These are phyloP conservation scores for Eremobia ochroleuca DNA, from an alignment of 2,888 invertebrate species.

Conservation along the genomic window DNA sequence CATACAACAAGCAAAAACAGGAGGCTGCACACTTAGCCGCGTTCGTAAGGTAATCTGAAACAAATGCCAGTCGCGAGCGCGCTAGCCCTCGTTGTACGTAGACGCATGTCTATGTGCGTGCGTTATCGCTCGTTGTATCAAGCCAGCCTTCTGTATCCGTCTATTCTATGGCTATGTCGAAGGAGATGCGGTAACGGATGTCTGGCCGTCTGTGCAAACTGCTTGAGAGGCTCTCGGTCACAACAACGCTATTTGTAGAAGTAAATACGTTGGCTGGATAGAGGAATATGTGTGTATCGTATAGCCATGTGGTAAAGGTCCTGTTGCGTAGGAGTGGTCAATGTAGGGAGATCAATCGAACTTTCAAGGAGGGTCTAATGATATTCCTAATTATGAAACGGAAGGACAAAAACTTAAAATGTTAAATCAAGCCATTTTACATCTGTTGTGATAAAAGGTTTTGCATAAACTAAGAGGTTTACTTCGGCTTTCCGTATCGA, in stretches of 20 bases:
- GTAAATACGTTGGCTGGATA: constrained; percentile 28
- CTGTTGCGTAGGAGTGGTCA: background rate
- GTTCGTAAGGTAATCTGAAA: background rate
- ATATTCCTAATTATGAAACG: background rate
- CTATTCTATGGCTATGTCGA: background rate
- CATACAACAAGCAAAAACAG: background rate
- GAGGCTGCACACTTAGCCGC: too few relatives aligned
- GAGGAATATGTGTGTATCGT: background rate
- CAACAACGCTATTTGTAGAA: constrained; percentile 34
- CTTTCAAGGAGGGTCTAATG: background rate
- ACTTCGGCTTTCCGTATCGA: background rate
- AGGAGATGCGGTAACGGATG: constrained; percentile 33
- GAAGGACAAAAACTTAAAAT: background rate
- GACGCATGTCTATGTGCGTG: background rate
- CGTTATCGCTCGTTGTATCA: background rate
- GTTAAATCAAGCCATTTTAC: background rate
- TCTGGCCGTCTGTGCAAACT: constrained; percentile 40
- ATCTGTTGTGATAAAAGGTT: background rate
- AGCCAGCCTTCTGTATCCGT: background rate
- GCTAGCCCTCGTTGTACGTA: background rate
- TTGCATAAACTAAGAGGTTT: background rate
- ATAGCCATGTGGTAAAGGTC: too few relatives aligned
- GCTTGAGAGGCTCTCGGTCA: constrained; percentile 24
- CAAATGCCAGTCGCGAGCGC: background rate
- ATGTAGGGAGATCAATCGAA: background rate